Evolutionary conservation across 35 echinoderm and acorn worm species (phyloP).

Genomic region (Ptychodera flava): DNA sequence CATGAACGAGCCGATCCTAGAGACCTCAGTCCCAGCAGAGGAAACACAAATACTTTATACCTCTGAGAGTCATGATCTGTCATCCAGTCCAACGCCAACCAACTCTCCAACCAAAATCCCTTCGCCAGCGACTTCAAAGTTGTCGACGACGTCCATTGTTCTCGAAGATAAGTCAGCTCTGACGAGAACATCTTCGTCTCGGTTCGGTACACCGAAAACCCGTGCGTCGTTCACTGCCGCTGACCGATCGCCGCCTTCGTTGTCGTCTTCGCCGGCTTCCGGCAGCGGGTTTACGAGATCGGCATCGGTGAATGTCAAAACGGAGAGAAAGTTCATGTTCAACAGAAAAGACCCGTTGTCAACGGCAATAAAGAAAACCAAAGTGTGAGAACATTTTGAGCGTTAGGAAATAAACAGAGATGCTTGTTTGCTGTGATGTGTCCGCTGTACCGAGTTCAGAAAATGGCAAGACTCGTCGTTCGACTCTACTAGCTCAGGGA

Average conservation of each 20-base stretch:
- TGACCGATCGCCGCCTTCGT: neutral
- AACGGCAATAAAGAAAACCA: neutral
- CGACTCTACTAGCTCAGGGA: no score
- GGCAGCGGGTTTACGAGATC: neutral
- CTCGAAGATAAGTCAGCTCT: neutral
- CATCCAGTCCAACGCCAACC: neutral
- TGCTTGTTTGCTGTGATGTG: no score
- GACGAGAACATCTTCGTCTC: neutral
- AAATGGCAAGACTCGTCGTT: no score
- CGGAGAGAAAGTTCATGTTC: neutral
- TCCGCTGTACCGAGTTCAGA: no score
- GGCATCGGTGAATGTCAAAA: neutral
- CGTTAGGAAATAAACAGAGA: no score
- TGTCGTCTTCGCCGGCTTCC: neutral
- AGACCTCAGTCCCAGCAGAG: neutral
- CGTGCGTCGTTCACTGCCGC: neutral
- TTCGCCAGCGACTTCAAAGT: neutral
- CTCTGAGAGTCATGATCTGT: neutral
- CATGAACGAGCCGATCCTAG: neutral
- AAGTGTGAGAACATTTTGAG: neutral
- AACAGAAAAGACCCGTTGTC: neutral
- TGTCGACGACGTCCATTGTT: neutral
- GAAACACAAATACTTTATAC: neutral
- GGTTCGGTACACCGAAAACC: neutral
- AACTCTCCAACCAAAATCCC: neutral